A percentile compares a stretch with the other conserved stretches of the same genome.
Evolutionary conservation across 2,113 vertebrate genomes (phyloP).

Genomic region (Phaethon lepturus): DNA sequence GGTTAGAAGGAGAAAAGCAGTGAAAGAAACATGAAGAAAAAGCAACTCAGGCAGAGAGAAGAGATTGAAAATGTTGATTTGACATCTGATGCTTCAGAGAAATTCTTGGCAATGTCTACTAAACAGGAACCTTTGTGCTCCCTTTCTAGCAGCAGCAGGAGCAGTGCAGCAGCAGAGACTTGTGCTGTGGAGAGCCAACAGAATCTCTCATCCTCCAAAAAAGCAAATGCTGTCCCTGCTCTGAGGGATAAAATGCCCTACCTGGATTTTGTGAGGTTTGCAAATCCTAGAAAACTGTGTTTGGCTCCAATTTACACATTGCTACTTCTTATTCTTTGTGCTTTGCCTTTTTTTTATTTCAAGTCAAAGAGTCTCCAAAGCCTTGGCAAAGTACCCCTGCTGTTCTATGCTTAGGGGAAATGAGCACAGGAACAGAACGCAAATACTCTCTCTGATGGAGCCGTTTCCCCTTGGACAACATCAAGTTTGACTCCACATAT

Average conservation of each 20-base stretch:
- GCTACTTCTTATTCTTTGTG: not conserved
- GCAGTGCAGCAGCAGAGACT: not conserved
- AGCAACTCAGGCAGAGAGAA: not conserved
- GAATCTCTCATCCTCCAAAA: not conserved
- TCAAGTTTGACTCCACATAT: not conserved
- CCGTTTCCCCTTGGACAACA: not conserved
- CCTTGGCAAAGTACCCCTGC: not conserved
- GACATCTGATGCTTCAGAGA: not conserved
- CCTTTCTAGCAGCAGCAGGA: not conserved
- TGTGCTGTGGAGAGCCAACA: not conserved
- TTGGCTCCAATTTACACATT: not conserved
- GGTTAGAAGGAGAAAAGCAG: not conserved
- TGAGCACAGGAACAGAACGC: accelerated
- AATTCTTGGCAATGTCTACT: not conserved
- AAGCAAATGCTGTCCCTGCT: not conserved
- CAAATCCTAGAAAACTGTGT: not conserved
- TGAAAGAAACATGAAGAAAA: conserved; percentile 12
- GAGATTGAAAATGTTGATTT: conserved; percentile 48
- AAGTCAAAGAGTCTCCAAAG: not conserved
- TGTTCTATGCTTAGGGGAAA: not conserved
- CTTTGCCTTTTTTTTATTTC: not conserved
- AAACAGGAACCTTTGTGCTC: not conserved
- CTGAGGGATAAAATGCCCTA: not conserved
- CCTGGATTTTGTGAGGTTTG: not conserved
- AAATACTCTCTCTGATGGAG: not conserved